Evolutionary conservation across 2,113 vertebrate species (phyloP).

Genomic region (Echinops telfairi): DNA sequence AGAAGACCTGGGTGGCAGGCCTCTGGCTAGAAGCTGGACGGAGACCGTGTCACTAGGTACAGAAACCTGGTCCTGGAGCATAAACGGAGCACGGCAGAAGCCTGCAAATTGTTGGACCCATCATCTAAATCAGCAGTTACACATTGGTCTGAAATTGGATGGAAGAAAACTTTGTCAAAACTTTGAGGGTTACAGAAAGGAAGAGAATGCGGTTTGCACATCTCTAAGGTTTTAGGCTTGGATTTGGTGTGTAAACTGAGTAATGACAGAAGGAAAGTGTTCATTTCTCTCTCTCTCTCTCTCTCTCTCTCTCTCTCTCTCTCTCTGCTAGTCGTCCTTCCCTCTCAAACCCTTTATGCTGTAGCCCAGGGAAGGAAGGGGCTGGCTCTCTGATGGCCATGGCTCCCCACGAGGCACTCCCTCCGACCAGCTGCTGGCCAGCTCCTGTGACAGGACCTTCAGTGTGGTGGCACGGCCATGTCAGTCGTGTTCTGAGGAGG

Average conservation of each 20-base stretch:
- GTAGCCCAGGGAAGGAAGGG: neutral
- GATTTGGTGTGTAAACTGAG: neutral
- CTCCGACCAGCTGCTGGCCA: neutral
- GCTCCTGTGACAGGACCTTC: neutral
- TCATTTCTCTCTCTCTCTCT: neutral
- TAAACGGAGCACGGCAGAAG: neutral
- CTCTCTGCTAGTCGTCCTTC: neutral
- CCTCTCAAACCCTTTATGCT: neutral
- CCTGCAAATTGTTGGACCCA: neutral
- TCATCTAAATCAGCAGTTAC: neutral
- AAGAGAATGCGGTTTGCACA: neutral
- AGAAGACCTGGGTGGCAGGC: neutral
- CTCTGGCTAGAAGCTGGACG: neutral
- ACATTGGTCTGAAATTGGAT: conserved; percentile 43
- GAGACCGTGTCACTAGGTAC: neutral
- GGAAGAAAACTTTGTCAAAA: neutral
- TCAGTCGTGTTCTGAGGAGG: neutral
- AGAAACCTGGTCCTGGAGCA: neutral
- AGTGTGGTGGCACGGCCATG: too few relatives aligned
- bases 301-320: too few relatives aligned
- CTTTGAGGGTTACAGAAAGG: neutral
- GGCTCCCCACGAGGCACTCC: neutral
- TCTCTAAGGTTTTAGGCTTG: neutral
- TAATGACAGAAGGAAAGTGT: neutral
- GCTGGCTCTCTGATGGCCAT: neutral